Percentiles rank a stretch among this genome's conserved stretches.
Evolutionary conservation across 2,797 vertebrate species (phyloP).

Genomic region (Alosa sapidissima): DNA sequence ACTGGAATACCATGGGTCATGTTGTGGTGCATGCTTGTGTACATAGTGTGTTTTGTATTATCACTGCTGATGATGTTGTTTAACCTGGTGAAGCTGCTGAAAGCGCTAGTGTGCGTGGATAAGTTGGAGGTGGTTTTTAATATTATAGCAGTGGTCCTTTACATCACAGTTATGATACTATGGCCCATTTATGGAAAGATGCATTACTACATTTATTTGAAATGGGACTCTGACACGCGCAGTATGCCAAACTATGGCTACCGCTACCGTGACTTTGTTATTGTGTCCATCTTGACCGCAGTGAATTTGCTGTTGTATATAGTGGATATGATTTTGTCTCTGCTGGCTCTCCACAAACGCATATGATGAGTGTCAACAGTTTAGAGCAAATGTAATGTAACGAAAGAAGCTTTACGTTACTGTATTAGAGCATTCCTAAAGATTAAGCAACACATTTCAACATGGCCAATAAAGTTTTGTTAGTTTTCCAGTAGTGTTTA

Average conservation of each 20-base stretch:
- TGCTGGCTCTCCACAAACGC: conserved; percentile 43
- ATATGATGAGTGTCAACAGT: background rate
- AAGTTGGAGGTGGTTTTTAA: conserved; percentile 65
- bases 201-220: background rate
- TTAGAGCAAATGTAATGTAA: background rate
- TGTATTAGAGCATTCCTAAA: background rate
- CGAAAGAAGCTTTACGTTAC: background rate
- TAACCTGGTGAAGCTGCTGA: conserved; percentile 67
- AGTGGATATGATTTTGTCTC: conserved; percentile 69
- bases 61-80: conserved; percentile 69
- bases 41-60: conserved; percentile 70
- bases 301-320: conserved; percentile 73
- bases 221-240: background rate
- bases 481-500: background rate
- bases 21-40: conserved; percentile 68
- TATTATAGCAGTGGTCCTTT: conserved; percentile 62
- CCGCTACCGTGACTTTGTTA: conserved; percentile 52
- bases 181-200: conserved; percentile 65
- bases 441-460: background rate
- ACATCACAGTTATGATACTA: conserved; percentile 63
- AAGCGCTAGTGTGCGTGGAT: conserved; percentile 60
- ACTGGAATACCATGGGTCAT: background rate
- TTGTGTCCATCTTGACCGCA: conserved; percentile 64
- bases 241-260: fast-evolving
- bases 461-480: background rate